Evolutionary conservation across 2,113 vertebrate genomes (phyloP), one percentile per base, ranked within the genome.

Genomic region (Myodes glareolus): DNA sequence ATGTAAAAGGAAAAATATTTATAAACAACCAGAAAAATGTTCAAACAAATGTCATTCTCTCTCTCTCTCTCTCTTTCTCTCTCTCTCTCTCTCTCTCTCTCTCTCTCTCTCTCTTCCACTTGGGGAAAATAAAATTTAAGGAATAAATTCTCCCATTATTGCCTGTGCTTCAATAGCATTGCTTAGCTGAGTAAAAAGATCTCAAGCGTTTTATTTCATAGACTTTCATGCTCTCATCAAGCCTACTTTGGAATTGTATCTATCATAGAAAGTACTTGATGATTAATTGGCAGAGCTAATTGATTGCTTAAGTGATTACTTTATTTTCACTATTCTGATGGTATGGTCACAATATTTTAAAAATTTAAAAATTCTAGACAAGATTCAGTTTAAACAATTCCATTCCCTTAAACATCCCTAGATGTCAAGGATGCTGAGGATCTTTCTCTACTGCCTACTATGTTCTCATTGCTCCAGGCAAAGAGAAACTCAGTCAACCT

Each of bases 271-370:
- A 91, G 3, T 39, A 67, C 25, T 65, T 92, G 33, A 73, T 90
- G 50, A 97, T 90, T 75, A 94, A 92, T 75, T 94, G 68, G 25
- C 7, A 77, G 93, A 95, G 81, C 1, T 36, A 95, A 94, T 65
- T 61, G 50, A 65, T 92, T 94, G 9, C 75, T 88, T 63, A 72
- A 81, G 21, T 82, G 67, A 52, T 88, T 96, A 68, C 33, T 96
- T 96, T 94, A 84, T 63, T 96, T 97, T 98, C 61, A 91, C 92
- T 95, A 68, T 95, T 94, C 82, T 92, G 50, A 50, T 68, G 27
- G 90, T 70, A 47, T 81, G 27, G 27, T 61, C 16, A 77, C 14
- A 88, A 93, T 92, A 85, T 90, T 80, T 25, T 2, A 86, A 82
- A 87, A 90, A 76, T 19, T 2, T 12, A n/a, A 65, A 2, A 80